Evolutionary conservation across 37 sponge, comb jelly and placozoan genomes (phyloP), one percentile per base, ranked within the genome.

Genomic region (Geodia barretti): DNA sequence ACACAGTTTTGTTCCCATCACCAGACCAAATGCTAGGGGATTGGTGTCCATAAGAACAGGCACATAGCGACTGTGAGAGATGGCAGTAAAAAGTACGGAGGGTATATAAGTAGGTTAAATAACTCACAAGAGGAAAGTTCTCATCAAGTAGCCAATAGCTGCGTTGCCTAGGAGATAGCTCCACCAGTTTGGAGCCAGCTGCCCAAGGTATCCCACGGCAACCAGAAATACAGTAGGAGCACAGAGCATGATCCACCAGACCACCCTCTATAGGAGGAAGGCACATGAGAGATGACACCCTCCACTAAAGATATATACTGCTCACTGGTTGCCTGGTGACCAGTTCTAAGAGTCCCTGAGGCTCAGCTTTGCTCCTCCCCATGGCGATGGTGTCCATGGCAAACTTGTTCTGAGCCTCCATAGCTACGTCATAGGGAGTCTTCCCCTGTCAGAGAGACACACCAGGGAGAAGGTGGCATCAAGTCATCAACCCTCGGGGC

Each of bases 231-330:
- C 31, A 3, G 62, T 35, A 4, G 92, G 92, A 23, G 54, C 60
- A n/a, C 86, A 39, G 36, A 86, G 31, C 92, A 91, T 87, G n/a
- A 87, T 2, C 92, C 92, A 91, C 92, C 92, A 91, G 26, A 73
- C 41, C 17, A 86, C 78, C 35, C 86, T 64, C 91, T 91, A 80
- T 38, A 29, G 79, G 68, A 21, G 30, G 34, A 30, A 35, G 61
- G n/a, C n/a, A n/a, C n/a, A n/a, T n/a, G n/a, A n/a, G n/a, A n/a
- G n/a, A n/a, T n/a, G n/a, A n/a, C n/a, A n/a, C n/a, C n/a, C n/a
- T n/a, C n/a, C n/a, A n/a, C n/a, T 4, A 78, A 68, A 20, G n/a
- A 41, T 80, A 19, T 32, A 2, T 2, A 11, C 36, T 30, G 36
- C 72, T 72, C 41, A 89, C 85, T 20, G 67, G 62, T 23, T 75